Percentiles rank a stretch among this genome's conserved stretches.
These are phyloP conservation scores for Aphelenchoides fujianensis DNA, from an alignment of 1,140 invertebrate genomes.

Conservation along the genomic window DNA sequence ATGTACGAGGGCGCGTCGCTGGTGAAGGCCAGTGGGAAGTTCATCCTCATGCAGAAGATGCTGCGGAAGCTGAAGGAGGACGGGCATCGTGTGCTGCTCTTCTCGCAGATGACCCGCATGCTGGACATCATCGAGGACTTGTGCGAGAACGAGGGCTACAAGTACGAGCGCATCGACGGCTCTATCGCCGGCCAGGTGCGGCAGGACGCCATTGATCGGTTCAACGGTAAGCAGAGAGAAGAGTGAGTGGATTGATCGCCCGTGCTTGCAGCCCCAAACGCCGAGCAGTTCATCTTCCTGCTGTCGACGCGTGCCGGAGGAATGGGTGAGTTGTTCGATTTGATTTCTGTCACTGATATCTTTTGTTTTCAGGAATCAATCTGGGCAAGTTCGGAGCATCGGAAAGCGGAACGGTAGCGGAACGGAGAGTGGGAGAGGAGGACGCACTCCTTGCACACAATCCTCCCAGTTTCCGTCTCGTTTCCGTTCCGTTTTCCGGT, in stretches of 20 bases:
- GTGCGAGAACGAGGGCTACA: constrained; percentile 91
- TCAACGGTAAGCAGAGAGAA: constrained; percentile 72
- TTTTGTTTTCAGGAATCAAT: constrained; percentile 99
- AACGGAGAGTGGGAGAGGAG: no score
- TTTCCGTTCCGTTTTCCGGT: no score
- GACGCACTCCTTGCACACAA: no score
- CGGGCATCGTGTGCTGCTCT: constrained; percentile 94
- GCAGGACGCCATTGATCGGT: constrained; percentile 98
- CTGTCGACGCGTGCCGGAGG: constrained; percentile 95
- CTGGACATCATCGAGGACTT: constrained; percentile 98
- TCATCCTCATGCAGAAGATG: constrained; percentile 91
- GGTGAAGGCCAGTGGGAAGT: constrained; percentile 90
- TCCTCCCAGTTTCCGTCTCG: no score
- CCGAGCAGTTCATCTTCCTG: constrained; percentile 93
- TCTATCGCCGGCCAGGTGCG: constrained; percentile 88
- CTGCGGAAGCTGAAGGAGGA: constrained; percentile 81
- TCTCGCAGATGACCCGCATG: constrained; percentile 86
- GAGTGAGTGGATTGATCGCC: constrained; percentile 88
- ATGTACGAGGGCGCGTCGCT: constrained; percentile 88
- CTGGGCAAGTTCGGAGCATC: no score
- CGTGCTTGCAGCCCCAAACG: constrained; percentile 70
- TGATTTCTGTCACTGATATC: constrained; percentile 90
- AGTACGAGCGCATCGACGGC: constrained; percentile 98
- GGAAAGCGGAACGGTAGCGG: no score
- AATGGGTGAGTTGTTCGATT: constrained; percentile 96